Evolutionary conservation across 2,888 invertebrate genomes (phyloP), one percentile per base, ranked within the genome.

Genomic region (Oscheius onirici): DNA sequence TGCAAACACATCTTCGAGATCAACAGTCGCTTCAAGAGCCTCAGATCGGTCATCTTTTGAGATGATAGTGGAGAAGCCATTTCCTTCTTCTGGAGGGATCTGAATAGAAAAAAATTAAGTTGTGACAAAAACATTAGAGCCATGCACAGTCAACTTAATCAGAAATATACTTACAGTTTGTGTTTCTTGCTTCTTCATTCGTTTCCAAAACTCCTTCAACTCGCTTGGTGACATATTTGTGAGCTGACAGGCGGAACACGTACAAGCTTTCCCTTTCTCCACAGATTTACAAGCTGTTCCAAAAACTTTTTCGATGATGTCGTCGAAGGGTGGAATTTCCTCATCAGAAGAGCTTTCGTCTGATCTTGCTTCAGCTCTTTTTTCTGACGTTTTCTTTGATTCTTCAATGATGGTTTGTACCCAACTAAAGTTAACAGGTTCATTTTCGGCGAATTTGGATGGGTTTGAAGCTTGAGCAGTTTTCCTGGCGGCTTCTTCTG

Each of bases 191-290:
- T 63, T 46, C 20, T 63, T 46, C n/a, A 63, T 20, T 26, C 26
- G 10, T 10, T 13, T 63, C 46, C 28, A 28, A 20, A 49, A 63
- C 54, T 52, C 17, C 17, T 52, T 17, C 3, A 66, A 52, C 41
- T 66, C 66, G n/a, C 34, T 40, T 3, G 20, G 40, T 34, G 66
- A 54, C 52, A 66, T 26, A 28, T 66, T 66, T 10, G 52, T 34
- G 10, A 66, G 41, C 13, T 24, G 28, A 34, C 66, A 66, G 11
- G 66, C 66, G 13, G 66, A 66, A 24, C 66, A 66, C 13, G 34
- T 34, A 41, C 66, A 66, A 8, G n/a, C 20, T 17, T 66, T 52
- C 1, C 63, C 49, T 13, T 17, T 26, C 10, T 49, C 49, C 3
- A 26, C 26, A 13, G 63, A 63, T 3, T 28, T 28, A 34, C 49